Conservation (phyloP, 2,888 invertebrate genomes). For the Myathropa florea region DNA sequence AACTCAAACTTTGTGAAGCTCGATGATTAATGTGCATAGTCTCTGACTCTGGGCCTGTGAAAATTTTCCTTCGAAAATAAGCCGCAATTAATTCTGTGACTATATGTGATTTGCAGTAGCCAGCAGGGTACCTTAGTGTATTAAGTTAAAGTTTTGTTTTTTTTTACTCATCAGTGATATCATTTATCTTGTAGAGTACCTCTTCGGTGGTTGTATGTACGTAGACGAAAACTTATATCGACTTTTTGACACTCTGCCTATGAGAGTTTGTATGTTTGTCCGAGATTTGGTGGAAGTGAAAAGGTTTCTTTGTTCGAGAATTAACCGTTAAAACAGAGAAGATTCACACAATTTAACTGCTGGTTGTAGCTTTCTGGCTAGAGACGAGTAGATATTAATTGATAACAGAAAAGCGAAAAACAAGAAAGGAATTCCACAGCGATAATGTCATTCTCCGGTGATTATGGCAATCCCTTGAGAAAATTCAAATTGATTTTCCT, state of each 20-base stretch:
- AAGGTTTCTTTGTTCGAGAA: slow-evolving; percentile 32
- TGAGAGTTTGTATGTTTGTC: slow-evolving; percentile 59
- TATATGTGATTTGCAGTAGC: slow-evolving; percentile 28
- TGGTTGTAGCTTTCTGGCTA: slow-evolving; percentile 3
- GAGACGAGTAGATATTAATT: background rate
- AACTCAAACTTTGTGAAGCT: too few relatives aligned
- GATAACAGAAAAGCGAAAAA: background rate
- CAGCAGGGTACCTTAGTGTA: slow-evolving; percentile 38
- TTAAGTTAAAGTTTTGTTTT: slow-evolving; percentile 14
- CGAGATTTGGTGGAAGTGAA: slow-evolving; percentile 49
- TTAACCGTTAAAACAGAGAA: slow-evolving; percentile 10
- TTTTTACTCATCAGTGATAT: slow-evolving; percentile 20
- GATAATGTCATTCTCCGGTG: slow-evolving; percentile 87
- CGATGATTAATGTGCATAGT: too few relatives aligned
- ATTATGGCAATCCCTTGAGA: slow-evolving; percentile 98
- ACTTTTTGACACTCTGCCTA: slow-evolving; percentile 62
- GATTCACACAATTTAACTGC: background rate
- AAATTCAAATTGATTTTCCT: slow-evolving; percentile 99
- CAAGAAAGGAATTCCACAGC: background rate
- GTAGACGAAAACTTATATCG: slow-evolving; percentile 70
- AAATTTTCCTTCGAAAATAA: slow-evolving; percentile 43
- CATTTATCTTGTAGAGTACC: slow-evolving; percentile 43
- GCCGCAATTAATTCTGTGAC: slow-evolving; percentile 5
- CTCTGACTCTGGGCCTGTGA: too few relatives aligned
- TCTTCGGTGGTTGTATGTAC: slow-evolving; percentile 64